Evolutionary conservation across 2,797 vertebrate species (phyloP), one percentile per base, ranked within the genome.

Genomic region (Danionella dracula): DNA sequence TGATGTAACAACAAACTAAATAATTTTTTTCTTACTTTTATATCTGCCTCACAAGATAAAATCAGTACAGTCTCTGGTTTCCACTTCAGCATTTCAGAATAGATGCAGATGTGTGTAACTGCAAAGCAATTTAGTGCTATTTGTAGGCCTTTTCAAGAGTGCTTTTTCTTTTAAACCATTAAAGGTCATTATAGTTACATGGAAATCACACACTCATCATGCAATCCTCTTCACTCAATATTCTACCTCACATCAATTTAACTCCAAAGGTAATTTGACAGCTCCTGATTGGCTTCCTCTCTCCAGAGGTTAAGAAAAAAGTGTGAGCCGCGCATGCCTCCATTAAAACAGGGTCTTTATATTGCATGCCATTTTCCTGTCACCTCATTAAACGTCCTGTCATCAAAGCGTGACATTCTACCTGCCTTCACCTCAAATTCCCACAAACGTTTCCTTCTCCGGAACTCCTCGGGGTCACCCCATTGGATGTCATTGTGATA

Each of bases 291-390:
- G 53, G 48, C 51, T 37, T 55, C n/a, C 37, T 55, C 40, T 55
- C 40, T 35, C 19, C 29, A 1, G 4, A 46, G 31, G 51, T 32
- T 55, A 9, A 23, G 48, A 44, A 64, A 32, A 54, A 17, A 44
- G 27, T 11, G 35, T 45, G 12, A 32, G 29, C 23, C 46, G 40
- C 16, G 11, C 49, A 42, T 29, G 15, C 66, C 50, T 6, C 50
- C 55, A 29, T 61, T 67, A 72, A 50, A 48, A 21, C 20, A 42
- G 19, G 15, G 62, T 66, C 69, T 71, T 71, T 66, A 60, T 54
- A 66, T 60, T 38, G 29, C 53, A 35, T 50, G 64, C 59, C 56
- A 66, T 59, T 66, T 54, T 61, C 34, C 41, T 66, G 64, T 72
- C 57, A 72, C 57, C 63, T 55, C 40, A 42, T 56, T 66, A 54